Percentiles rank a stretch among this genome's conserved stretches.
These are phyloP conservation scores for Drosophila elegans DNA, from an alignment of 1,140 invertebrate genomes.

Conservation along the genomic window DNA sequence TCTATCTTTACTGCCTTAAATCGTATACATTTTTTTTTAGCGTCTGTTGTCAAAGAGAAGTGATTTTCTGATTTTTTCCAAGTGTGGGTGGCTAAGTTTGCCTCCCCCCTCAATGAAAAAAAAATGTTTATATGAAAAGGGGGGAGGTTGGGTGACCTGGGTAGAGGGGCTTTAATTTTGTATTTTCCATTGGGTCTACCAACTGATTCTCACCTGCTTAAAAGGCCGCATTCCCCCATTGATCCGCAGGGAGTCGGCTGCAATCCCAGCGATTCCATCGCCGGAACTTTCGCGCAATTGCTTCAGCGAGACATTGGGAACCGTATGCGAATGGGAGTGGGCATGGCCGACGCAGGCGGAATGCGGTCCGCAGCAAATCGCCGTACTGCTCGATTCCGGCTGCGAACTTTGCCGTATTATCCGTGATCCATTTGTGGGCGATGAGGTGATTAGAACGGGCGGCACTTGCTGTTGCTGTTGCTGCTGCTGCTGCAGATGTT, in stretches of 20 bases:
- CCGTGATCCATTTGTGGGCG: conserved; percentile 87
- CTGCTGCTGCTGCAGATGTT: conserved; percentile 37
- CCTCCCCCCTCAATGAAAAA: not conserved
- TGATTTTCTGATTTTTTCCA: not conserved
- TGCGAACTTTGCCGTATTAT: conserved; percentile 96
- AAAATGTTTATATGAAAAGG: not conserved
- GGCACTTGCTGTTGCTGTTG: conserved; percentile 85
- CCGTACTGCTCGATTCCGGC: conserved; percentile 90
- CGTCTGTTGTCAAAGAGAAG: too few relatives aligned
- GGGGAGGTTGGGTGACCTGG: not conserved
- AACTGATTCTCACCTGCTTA: conserved; percentile 92
- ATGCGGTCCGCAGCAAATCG: conserved; percentile 88
- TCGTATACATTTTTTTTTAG: too few relatives aligned
- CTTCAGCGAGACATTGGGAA: conserved; percentile 91
- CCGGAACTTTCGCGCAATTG: conserved; percentile 91
- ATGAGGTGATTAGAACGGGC: conserved; percentile 89
- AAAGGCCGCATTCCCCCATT: conserved; percentile 98
- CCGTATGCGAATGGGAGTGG: conserved; percentile 86
- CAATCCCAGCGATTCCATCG: conserved; percentile 97
- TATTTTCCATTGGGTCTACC: not conserved
- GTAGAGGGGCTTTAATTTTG: not conserved
- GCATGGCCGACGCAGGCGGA: conserved; percentile 85
- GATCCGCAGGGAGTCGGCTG: conserved; percentile 97
- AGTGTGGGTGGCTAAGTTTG: conserved; percentile 2
- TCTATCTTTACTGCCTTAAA: too few relatives aligned